A percentile compares a stretch with the other conserved stretches of the same genome.
Evolutionary conservation across 2,797 vertebrate genomes (phyloP).

Genomic region (Pithecia hirsuta): DNA sequence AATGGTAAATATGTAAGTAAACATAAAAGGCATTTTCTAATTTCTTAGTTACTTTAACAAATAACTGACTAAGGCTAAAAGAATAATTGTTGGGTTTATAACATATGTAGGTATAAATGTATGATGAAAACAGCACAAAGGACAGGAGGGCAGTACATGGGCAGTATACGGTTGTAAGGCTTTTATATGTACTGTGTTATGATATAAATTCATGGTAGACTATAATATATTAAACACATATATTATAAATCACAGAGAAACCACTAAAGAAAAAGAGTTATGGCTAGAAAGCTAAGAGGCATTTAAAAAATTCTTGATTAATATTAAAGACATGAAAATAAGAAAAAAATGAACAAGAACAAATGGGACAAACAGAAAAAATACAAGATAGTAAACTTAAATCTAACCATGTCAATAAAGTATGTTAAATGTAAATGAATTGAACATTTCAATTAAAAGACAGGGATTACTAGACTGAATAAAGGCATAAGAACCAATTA

Average conservation of each 20-base stretch:
- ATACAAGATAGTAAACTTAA: not conserved
- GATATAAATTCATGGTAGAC: not conserved
- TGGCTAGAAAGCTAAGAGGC: not conserved
- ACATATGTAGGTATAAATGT: not conserved
- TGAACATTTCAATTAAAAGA: slow-evolving; percentile 33
- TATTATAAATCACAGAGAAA: not conserved
- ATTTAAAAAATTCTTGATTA: not conserved
- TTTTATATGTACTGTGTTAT: not conserved
- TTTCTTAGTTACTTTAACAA: not conserved
- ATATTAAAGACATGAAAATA: not conserved
- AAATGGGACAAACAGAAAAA: not conserved
- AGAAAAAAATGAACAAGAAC: not conserved
- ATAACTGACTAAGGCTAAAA: not conserved
- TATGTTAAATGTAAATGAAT: slow-evolving; percentile 45
- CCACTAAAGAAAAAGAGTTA: not conserved
- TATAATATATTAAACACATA: not conserved
- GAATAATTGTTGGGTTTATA: not conserved
- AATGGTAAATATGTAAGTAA: not conserved
- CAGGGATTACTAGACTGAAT: not conserved
- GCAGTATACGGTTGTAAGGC: not conserved
- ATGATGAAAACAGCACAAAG: not conserved
- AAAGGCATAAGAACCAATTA: not conserved
- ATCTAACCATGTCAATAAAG: not conserved
- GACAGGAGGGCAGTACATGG: not conserved
- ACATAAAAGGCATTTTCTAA: not conserved